phyloP scores from a whole-genome alignment of 1,140 invertebrate genomes.

The Andrena cerasifolii region DNA sequence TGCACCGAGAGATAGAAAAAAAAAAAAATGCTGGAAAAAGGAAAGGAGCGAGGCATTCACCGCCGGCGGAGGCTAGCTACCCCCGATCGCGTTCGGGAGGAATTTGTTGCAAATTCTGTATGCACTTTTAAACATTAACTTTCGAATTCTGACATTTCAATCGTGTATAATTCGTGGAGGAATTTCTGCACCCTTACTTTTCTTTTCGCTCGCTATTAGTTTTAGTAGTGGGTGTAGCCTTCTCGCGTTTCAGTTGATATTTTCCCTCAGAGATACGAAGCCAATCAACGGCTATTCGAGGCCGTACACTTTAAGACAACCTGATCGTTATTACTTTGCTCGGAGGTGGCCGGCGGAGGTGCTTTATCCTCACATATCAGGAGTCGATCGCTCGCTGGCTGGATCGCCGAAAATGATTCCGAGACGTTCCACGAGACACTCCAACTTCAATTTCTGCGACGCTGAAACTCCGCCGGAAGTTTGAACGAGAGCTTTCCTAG shows the following conservation, averaged over 20 bases:
- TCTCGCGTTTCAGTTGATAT: too few relatives aligned
- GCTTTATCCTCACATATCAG: slow-evolving; percentile 36
- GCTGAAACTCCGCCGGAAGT: slow-evolving; percentile 57
- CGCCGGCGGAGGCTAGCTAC: too few relatives aligned
- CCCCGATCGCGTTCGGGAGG: background rate
- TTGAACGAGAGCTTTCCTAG: slow-evolving; percentile 54
- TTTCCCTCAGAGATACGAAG: background rate
- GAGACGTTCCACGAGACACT: slow-evolving; percentile 50
- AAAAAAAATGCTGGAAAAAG: background rate
- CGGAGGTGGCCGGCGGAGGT: too few relatives aligned
- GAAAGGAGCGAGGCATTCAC: background rate
- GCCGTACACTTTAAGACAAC: background rate
- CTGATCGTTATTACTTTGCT: slow-evolving; percentile 7
- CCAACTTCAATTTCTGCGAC: slow-evolving; percentile 63
- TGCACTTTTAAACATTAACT: background rate
- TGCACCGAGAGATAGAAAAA: background rate
- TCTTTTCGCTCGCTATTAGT: too few relatives aligned
- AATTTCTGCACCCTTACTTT: too few relatives aligned
- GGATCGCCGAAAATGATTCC: slow-evolving; percentile 60
- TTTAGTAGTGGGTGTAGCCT: too few relatives aligned
- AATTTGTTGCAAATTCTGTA: background rate
- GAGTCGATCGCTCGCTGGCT: slow-evolving; percentile 12
- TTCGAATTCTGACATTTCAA: too few relatives aligned
- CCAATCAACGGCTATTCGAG: background rate
- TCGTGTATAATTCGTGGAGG: too few relatives aligned